Percentiles rank a stretch among this genome's conserved stretches.
These are phyloP conservation scores for Myotis vivesi DNA, from an alignment of 2,797 vertebrate species.

Conservation along the genomic window DNA sequence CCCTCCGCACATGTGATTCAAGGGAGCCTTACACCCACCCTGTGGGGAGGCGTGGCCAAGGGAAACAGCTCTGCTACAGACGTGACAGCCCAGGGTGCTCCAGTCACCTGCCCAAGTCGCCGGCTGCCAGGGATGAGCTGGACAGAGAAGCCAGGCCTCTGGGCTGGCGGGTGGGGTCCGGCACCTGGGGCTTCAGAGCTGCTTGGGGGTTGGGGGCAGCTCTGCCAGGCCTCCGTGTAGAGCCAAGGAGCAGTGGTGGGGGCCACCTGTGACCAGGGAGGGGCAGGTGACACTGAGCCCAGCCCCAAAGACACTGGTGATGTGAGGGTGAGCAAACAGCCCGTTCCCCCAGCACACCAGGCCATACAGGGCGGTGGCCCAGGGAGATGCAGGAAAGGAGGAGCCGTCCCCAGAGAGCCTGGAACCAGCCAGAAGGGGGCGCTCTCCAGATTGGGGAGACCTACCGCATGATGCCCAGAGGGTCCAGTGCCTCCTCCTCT, in stretches of 20 bases:
- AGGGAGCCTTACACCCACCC: neutral
- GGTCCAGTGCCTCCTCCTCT: slow-evolving; percentile 84
- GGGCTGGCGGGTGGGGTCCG: rapidly evolving
- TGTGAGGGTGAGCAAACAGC: neutral
- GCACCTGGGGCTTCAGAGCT: neutral
- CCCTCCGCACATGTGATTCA: neutral
- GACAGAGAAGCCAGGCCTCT: neutral
- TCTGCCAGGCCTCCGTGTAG: neutral
- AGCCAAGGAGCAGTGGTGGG: rapidly evolving
- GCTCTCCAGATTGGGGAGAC: neutral
- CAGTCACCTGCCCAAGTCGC: rapidly evolving
- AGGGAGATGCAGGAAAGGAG: too few species aligned
- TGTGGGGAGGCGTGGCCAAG: neutral
- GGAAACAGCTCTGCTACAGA: neutral
- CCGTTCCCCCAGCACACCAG: neutral
- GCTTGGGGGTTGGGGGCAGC: rapidly evolving
- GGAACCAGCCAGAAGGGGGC: neutral
- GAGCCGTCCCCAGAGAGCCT: neutral
- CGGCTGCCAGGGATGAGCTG: neutral
- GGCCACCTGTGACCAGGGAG: neutral
- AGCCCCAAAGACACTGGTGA: neutral
- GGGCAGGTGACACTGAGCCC: neutral
- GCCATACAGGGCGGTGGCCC: neutral
- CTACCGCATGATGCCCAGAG: slow-evolving; percentile 88
- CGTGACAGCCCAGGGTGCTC: neutral